Evolutionary conservation across 2,888 invertebrate genomes (phyloP).

Genomic region (Helleia helle): DNA sequence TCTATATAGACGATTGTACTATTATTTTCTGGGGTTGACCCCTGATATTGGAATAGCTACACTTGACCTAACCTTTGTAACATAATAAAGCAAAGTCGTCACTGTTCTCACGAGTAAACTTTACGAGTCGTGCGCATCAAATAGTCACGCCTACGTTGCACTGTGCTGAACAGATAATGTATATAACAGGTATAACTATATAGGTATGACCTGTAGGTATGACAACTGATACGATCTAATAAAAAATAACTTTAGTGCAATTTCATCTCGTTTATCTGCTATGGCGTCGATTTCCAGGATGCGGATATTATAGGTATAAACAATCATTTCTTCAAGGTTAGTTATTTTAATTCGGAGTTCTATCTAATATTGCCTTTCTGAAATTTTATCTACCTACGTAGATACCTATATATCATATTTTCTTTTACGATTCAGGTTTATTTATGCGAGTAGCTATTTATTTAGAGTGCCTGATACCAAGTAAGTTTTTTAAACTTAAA

Average conservation of each 20-base stretch:
- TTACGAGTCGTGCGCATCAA: conserved; percentile 8
- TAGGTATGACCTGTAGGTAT: too few relatives aligned
- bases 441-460: too few relatives aligned
- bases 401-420: too few relatives aligned
- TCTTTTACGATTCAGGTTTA: too few relatives aligned
- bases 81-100: neutral
- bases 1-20: too few relatives aligned
- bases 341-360: conserved; percentile 4
- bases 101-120: conserved; percentile 6
- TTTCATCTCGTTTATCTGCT: neutral
- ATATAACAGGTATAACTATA: too few relatives aligned
- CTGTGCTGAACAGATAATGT: neutral
- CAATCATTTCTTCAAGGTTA: conserved; percentile 57
- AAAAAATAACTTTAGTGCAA: too few relatives aligned
- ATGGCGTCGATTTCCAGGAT: conserved; percentile 28
- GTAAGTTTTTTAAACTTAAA: too few relatives aligned
- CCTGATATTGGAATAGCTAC: neutral
- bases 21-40: too few relatives aligned
- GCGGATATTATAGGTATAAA: conserved; percentile 48
- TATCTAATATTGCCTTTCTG: conserved; percentile 34
- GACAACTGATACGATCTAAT: too few relatives aligned
- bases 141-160: neutral
- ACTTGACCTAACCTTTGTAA: conserved; percentile 6
- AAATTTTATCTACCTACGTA: neutral
- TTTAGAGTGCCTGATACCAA: too few relatives aligned